Percentiles rank a stretch among this genome's conserved stretches.
Conservation (phyloP, 2,888 invertebrate genomes). For the Pemphredon lugubris region DNA sequence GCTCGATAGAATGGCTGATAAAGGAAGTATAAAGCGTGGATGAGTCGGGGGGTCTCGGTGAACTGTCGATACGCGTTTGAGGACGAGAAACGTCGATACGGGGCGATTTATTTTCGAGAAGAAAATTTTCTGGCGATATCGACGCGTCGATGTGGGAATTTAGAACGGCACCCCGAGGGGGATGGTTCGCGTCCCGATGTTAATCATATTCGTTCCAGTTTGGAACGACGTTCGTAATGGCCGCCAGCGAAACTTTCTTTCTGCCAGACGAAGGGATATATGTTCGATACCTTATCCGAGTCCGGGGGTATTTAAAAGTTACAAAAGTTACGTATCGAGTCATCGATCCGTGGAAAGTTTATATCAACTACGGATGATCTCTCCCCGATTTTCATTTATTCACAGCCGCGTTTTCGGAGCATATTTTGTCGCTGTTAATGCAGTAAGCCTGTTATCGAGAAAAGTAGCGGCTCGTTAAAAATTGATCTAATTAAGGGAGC, state of each 20-base stretch:
- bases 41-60: background rate
- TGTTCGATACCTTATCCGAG: constrained; percentile 10
- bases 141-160: no score
- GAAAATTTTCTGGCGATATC: no score
- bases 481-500: background rate
- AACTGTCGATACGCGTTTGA: background rate
- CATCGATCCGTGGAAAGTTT: constrained; percentile 26
- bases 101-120: no score
- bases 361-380: constrained; percentile 23
- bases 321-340: background rate
- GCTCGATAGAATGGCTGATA: background rate
- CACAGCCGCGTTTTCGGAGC: constrained; percentile 10
- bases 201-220: background rate
- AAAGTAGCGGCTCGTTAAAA: background rate
- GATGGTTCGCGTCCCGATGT: background rate
- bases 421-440: constrained; percentile 24
- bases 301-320: constrained; percentile 18
- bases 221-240: constrained; percentile 6
- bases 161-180: no score
- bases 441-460: constrained; percentile 24
- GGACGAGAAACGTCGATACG: no score
- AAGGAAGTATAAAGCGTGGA: background rate
- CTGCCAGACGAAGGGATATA: constrained; percentile 20
- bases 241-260: background rate
- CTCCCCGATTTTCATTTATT: constrained; percentile 9